phyloP scores from a whole-genome alignment of 2,888 invertebrate species.

The Oscheius sp. region DNA sequence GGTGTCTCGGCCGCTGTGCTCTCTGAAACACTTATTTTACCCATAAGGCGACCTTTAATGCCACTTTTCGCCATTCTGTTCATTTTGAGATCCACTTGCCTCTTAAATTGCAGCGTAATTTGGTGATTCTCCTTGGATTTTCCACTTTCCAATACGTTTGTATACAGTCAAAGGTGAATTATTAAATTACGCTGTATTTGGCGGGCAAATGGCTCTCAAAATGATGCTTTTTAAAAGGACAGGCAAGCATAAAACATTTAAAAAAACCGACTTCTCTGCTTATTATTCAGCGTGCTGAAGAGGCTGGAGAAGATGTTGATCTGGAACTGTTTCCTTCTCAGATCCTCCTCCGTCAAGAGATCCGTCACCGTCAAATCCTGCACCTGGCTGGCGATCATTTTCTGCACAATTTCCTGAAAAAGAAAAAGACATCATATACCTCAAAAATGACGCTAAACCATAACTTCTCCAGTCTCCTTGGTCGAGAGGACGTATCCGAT shows the following conservation, averaged over 20 bases:
- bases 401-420: conserved; percentile 36
- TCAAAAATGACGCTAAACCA: conserved; percentile 37
- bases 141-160: too few relatives aligned
- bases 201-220: too few relatives aligned
- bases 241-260: too few relatives aligned
- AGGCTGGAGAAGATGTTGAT: conserved; percentile 50
- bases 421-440: not conserved
- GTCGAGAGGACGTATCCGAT: conserved; percentile 55
- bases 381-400: conserved; percentile 35
- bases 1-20: conserved; percentile 37
- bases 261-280: conserved; percentile 20
- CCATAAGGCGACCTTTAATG: too few relatives aligned
- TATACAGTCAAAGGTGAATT: too few relatives aligned
- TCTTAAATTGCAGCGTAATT: too few relatives aligned
- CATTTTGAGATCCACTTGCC: too few relatives aligned
- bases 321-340: conserved; percentile 38
- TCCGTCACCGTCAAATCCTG: conserved; percentile 12
- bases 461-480: conserved; percentile 43
- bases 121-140: too few relatives aligned
- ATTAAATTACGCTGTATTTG: too few relatives aligned
- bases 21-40: not conserved
- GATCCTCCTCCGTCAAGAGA: not conserved
- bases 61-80: too few relatives aligned
- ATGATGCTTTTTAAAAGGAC: too few relatives aligned
- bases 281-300: conserved; percentile 42